phyloP scores from a whole-genome alignment of 64 coral and sea anemone species.

The Platygyra sinensis region DNA sequence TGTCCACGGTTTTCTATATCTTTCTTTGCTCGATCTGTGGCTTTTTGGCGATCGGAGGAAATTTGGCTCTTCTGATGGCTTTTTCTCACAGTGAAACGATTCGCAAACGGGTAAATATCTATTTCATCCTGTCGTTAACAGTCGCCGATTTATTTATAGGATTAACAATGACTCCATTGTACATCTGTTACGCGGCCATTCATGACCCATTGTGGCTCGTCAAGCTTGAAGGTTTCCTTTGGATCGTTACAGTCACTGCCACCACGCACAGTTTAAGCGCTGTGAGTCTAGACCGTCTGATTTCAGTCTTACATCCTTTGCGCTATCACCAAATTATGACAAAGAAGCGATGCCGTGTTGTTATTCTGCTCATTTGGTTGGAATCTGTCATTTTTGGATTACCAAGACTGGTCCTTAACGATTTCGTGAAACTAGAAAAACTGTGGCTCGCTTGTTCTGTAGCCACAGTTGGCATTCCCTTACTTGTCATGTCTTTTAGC shows the following conservation, averaged over 20 bases:
- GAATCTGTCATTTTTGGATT: slow-evolving; percentile 5
- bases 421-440: background rate
- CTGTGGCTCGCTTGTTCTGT: slow-evolving; percentile 5
- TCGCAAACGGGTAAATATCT: background rate
- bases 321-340: slow-evolving; percentile 9
- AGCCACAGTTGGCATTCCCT: background rate
- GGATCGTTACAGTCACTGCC: background rate
- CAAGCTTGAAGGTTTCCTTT: background rate
- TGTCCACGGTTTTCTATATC: background rate
- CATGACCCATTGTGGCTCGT: background rate
- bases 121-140: background rate
- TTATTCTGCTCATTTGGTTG: background rate
- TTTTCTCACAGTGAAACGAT: background rate
- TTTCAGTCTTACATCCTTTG: background rate
- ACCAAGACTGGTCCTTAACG: background rate
- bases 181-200: background rate
- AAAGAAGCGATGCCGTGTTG: background rate
- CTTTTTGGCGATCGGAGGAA: background rate
- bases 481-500: background rate
- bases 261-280: slow-evolving; percentile 5
- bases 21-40: background rate
- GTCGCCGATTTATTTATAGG: background rate
- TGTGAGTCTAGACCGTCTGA: slow-evolving; percentile 14
- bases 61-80: background rate
- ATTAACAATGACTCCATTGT: slow-evolving; percentile 1